These are phyloP conservation scores for Phenganax stokvisi DNA, from an alignment of 92 coral and sea anemone genomes.

Conservation along the genomic window DNA sequence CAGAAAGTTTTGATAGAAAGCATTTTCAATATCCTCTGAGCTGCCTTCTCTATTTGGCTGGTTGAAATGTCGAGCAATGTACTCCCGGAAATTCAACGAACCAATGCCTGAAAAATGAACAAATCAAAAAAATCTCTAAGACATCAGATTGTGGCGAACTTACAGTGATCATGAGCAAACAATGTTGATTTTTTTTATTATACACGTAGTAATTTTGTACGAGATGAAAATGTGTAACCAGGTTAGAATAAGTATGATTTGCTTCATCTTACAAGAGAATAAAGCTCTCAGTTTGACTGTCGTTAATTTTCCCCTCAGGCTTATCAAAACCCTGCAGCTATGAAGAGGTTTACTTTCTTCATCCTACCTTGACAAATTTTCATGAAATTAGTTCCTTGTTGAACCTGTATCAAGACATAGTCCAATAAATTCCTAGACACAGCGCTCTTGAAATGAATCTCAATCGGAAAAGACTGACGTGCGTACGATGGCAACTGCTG, in stretches of 20 bases:
- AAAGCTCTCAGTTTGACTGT: too few species aligned
- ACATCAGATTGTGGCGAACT: too few species aligned
- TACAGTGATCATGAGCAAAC: too few species aligned
- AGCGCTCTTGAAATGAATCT: conserved; percentile 65
- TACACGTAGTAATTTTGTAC: too few species aligned
- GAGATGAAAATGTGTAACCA: not conserved
- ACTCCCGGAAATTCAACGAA: conserved; percentile 57
- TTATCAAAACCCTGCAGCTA: too few species aligned
- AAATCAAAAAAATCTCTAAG: not conserved
- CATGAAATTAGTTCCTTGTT: conserved; percentile 65
- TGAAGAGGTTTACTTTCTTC: too few species aligned
- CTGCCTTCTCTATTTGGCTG: conserved; percentile 12
- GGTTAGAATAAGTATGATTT: too few species aligned
- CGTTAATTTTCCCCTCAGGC: too few species aligned
- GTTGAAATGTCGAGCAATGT: conserved; percentile 54
- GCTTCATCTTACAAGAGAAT: not conserved
- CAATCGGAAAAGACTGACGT: conserved; percentile 54
- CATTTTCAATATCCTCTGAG: conserved; percentile 33
- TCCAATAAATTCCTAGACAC: conserved; percentile 59
- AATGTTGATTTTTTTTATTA: too few species aligned
- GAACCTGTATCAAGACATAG: conserved; percentile 53
- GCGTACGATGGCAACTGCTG: conserved; percentile 50
- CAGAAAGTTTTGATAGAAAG: conserved; percentile 48
- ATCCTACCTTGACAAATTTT: conserved; percentile 23
- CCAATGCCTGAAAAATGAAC: conserved; percentile 56